Evolutionary conservation across 1,140 invertebrate genomes (phyloP).

Genomic region (Saccostrea cuccullata): DNA sequence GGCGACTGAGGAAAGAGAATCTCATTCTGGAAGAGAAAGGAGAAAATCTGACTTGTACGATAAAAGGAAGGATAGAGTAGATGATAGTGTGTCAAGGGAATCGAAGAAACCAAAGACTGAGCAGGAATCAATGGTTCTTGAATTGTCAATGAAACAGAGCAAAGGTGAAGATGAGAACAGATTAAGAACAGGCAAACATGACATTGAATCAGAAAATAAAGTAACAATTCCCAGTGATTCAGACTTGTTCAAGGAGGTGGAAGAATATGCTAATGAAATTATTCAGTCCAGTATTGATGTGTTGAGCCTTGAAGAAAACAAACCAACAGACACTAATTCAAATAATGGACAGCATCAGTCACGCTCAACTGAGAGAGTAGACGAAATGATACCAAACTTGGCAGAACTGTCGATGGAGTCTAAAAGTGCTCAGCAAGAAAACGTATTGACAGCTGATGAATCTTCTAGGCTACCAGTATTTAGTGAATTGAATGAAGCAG

Average conservation of each 20-base stretch:
- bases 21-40: constrained; percentile 20
- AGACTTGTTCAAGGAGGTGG: not conserved
- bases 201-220: not conserved
- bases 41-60: constrained; percentile 21
- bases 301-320: not conserved
- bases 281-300: not conserved
- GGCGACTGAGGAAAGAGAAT: not conserved
- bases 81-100: constrained; percentile 10
- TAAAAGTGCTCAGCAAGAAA: not conserved
- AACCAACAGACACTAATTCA: not conserved
- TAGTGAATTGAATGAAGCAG: not conserved
- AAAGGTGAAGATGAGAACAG: not conserved
- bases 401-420: not conserved
- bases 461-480: not conserved
- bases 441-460: not conserved
- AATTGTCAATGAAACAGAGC: not conserved
- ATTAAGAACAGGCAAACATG: not conserved
- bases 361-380: not conserved
- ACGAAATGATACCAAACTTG: not conserved
- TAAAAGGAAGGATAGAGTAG: constrained; percentile 7
- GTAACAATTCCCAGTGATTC: not conserved
- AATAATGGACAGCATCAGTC: not conserved
- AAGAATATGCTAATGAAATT: not conserved
- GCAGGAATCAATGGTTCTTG: not conserved
- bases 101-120: not conserved